Base-by-base conservation (phyloP, 2,113 vertebrate species). In the Noctilio leporinus region DNA sequence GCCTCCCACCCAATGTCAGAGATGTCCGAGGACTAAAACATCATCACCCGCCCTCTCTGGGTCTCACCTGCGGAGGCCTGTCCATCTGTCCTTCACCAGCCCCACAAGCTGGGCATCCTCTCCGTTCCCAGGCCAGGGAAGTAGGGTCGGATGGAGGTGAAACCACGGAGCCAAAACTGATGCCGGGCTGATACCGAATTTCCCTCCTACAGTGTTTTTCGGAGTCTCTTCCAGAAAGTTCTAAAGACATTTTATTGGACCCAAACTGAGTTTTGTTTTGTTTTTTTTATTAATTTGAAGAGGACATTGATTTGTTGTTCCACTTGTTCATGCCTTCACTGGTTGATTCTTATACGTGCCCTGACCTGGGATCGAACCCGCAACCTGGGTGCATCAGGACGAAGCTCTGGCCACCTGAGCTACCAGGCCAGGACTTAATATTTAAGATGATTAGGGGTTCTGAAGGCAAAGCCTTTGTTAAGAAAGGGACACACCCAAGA, bases 151-250 rank as follows among this genome's bases (percentile, higher is more conserved):
- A 16, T 17, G 1, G 7, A 7, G 20, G 20, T 49, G 5, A 6
- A 45, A 40, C 28, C 4, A 0, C 10, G 9, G 16, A 53, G 62
- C 38, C 3, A 5, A 6, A 5, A 43, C 10, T 24, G 8, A 17
- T 0, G 1, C 62, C 12, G 9, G 35, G n/a, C 55, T 53, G 7
- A 38, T 35, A 10, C 7, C 73, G 33, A 77, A 4, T 86, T 82
- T 69, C n/a, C 72, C 53, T 86, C 24, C n/a, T 40, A 51, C 3
- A 22, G 40, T 26, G 38, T 26, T 40, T 91, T 72, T n/a, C 2
- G 47, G 17, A 3, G 1, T 76, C 40, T 84, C 40, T 88, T 82
- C 62, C 55, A 73, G 55, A 77, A 94, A 51, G 35, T 62, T 85
- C 73, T 59, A 28, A 89, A 76, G 59, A 59, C 14, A 22, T 43